Evolutionary conservation across 2,797 vertebrate species (phyloP).

Genomic region (Carapus acus): DNA sequence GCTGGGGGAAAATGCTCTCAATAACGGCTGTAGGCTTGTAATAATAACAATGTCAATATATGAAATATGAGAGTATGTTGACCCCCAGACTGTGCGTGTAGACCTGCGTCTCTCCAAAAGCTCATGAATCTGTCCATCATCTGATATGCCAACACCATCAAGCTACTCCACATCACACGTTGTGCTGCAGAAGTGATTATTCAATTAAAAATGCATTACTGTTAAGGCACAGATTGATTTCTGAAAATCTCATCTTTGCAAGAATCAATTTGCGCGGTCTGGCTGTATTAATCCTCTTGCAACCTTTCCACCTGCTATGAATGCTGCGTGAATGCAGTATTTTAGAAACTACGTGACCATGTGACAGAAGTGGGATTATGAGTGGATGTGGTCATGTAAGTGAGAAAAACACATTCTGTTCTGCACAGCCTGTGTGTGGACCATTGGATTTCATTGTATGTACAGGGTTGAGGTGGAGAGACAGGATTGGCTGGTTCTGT

Average conservation of each 20-base stretch:
- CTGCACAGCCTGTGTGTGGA: slow-evolving; percentile 25
- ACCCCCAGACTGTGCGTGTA: no score
- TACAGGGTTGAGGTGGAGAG: slow-evolving; percentile 6
- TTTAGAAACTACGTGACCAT: slow-evolving; percentile 24
- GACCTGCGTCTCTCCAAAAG: no score
- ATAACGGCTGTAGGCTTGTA: no score
- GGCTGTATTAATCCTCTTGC: slow-evolving; percentile 24
- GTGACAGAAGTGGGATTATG: slow-evolving; percentile 28
- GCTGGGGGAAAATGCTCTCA: no score
- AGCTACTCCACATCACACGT: no score
- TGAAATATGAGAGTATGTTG: no score
- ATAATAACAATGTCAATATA: no score
- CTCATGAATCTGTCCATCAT: no score
- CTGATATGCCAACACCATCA: no score
- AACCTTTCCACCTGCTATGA: slow-evolving; percentile 34
- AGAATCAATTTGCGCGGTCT: slow-evolving; percentile 46
- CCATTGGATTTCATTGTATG: slow-evolving; percentile 12
- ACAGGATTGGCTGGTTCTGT: slow-evolving; percentile 30
- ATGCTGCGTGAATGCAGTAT: neutral
- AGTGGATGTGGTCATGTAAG: slow-evolving; percentile 15
- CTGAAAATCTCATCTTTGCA: slow-evolving; percentile 35
- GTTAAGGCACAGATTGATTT: neutral
- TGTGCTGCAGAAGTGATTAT: no score
- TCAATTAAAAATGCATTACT: no score
- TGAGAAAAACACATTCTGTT: neutral